Evolutionary conservation across 2,113 vertebrate genomes (phyloP), one percentile per base, ranked within the genome.

Genomic region (Blennius ocellaris): DNA sequence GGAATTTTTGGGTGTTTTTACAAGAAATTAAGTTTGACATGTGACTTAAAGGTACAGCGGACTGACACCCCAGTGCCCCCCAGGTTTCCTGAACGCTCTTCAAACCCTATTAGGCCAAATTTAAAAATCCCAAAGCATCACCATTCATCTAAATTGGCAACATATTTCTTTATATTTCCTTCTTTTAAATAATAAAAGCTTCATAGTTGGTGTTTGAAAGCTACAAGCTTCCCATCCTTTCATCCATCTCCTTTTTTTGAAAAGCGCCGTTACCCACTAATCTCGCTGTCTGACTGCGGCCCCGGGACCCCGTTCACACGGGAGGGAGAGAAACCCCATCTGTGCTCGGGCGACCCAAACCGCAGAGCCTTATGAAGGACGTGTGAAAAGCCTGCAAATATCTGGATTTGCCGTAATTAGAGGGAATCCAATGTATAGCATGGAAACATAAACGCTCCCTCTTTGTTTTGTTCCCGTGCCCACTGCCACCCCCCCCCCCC

Each of bases 371-470:
- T 43, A 69, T 59, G 58, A 83, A 66, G 85, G 78, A 83, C 30
- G 87, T 81, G 84, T 85, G 84, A 85, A 81, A 80, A 79, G 53
- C 69, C 67, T 59, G 75, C 80, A 68, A 84, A 76, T 54, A 61
- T 73, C 80, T 78, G 56, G 69, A 43, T 71, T 85, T 48, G 43
- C 49, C 63, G 59, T 69, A 78, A 82, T 78, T 61, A 78, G 72
- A 76, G 64, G 58, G 81, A 68, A 75, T 76, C 64, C 65, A 75
- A 77, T 70, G 73, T 81, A 83, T 70, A 69, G 76, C 73, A 64
- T 1, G 49, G 83, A 84, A 84, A 86, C 58, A 80, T 69, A 69
- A 76, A 68, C 6, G 11, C 38, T 40, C 36, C 59, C 15, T 53
- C 56, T 74, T 56, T 74, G 77, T 80, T 84, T 65, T 82, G 65